These are phyloP conservation scores for Lepidurus arcticus DNA, from an alignment of 1,140 invertebrate species.

Conservation along the genomic window DNA sequence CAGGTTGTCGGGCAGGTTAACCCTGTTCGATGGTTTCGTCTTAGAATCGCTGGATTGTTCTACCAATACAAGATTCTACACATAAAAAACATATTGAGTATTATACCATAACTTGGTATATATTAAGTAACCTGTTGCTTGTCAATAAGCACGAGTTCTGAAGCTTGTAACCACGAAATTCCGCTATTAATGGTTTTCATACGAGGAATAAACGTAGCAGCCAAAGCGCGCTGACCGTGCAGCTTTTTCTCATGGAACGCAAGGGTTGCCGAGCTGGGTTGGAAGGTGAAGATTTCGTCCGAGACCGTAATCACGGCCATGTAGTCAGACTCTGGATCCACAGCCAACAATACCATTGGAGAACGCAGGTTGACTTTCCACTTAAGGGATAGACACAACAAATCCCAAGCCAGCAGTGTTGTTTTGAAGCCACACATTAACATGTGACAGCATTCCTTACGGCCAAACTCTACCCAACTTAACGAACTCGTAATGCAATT, in stretches of 20 bases:
- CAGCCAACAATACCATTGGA: conserved; percentile 47
- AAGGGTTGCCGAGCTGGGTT: conserved; percentile 46
- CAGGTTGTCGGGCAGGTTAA: conserved; percentile 40
- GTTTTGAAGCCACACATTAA: conserved; percentile 53
- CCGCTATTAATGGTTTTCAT: conserved; percentile 46
- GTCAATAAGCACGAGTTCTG: conserved; percentile 55
- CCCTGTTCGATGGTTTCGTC: conserved; percentile 41
- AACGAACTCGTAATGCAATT: conserved; percentile 27
- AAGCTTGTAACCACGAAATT: conserved; percentile 53
- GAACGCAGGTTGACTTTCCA: conserved; percentile 50
- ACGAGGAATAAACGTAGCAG: conserved; percentile 52
- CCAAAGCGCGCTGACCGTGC: conserved; percentile 44
- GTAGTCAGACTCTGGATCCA: conserved; percentile 57
- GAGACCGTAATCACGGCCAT: conserved; percentile 56
- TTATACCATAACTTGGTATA: conserved; percentile 23
- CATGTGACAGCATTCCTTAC: conserved; percentile 56
- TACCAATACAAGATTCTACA: conserved; percentile 47
- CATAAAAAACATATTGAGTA: conserved; percentile 29
- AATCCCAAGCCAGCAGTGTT: conserved; percentile 63
- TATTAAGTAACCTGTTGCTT: conserved; percentile 48
- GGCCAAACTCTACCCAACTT: conserved; percentile 54
- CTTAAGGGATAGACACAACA: conserved; percentile 57
- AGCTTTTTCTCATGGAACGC: conserved; percentile 43
- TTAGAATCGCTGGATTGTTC: conserved; percentile 37
- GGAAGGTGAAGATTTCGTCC: conserved; percentile 36